Percentiles rank a stretch among this genome's conserved stretches.
Conservation (phyloP, 2,797 vertebrate genomes). For the Neopelma chrysocephalum region DNA sequence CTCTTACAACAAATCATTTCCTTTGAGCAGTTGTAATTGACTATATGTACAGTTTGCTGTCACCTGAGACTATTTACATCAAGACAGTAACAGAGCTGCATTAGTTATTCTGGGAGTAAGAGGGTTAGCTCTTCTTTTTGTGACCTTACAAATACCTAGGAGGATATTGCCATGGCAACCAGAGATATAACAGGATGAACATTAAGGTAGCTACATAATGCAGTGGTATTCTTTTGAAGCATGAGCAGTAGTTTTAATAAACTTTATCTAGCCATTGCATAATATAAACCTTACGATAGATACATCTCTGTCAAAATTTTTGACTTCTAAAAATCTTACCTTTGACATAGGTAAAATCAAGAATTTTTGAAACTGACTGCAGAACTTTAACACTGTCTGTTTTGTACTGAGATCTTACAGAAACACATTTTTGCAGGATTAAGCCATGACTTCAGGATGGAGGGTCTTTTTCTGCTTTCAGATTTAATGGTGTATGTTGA, state of each 20-base stretch:
- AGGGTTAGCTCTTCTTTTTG: slow-evolving; percentile 82
- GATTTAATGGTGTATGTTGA: background rate
- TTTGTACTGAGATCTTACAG: background rate
- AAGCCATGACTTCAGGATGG: background rate
- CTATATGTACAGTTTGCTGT: slow-evolving; percentile 92
- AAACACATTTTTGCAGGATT: background rate
- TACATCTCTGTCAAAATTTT: slow-evolving; percentile 5
- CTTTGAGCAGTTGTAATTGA: slow-evolving; percentile 96
- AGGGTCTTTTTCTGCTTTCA: background rate
- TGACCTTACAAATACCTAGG: slow-evolving; percentile 89
- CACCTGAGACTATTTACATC: slow-evolving; percentile 95
- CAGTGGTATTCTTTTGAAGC: slow-evolving; percentile 59
- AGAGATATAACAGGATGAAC: slow-evolving; percentile 73
- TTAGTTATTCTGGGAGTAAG: slow-evolving; percentile 89
- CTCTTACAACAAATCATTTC: slow-evolving; percentile 97
- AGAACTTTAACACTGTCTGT: background rate
- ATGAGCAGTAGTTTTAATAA: slow-evolving; percentile 70
- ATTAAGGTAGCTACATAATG: slow-evolving; percentile 71
- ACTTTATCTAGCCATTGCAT: slow-evolving; percentile 52
- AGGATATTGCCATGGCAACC: slow-evolving; percentile 90
- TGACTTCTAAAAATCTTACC: background rate
- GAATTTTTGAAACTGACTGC: background rate
- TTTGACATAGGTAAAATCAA: background rate
- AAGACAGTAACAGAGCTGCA: slow-evolving; percentile 85
- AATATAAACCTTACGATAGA: slow-evolving; percentile 31